A percentile compares a stretch with the other conserved stretches of the same genome.
phyloP scores from a whole-genome alignment of 2,888 invertebrate species.

The Watsonalla binaria region DNA sequence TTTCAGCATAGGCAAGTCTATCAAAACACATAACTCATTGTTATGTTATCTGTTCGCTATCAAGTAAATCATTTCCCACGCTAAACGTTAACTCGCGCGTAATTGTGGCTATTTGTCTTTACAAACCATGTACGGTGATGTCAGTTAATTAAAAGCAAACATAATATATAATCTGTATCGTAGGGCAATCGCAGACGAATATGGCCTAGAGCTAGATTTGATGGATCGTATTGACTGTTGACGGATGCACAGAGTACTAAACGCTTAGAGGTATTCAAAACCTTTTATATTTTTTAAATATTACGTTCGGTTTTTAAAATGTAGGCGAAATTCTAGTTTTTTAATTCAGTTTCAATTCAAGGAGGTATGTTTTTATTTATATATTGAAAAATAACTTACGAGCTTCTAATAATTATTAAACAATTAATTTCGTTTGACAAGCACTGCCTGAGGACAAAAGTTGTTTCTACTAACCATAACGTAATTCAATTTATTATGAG shows the following conservation, averaged over 20 bases:
- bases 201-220: constrained; percentile 57
- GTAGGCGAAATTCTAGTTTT: no score
- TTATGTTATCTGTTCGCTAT: constrained; percentile 26
- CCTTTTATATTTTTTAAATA: neutral
- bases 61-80: constrained; percentile 61
- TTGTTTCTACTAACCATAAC: no score
- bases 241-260: constrained; percentile 27
- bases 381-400: no score
- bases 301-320: neutral
- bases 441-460: no score
- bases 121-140: constrained; percentile 42
- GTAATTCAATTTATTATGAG: no score
- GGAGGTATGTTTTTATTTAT: no score
- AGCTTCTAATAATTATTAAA: no score
- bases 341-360: no score
- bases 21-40: neutral
- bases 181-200: constrained; percentile 54
- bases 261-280: constrained; percentile 12
- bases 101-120: constrained; percentile 37
- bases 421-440: no score
- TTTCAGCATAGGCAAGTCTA: neutral
- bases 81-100: constrained; percentile 26
- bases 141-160: constrained; percentile 72
- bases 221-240: constrained; percentile 56
- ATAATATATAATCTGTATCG: constrained; percentile 45